Conservation (phyloP, 2,888 invertebrate genomes). For the Chymomyza caudatula region DNA sequence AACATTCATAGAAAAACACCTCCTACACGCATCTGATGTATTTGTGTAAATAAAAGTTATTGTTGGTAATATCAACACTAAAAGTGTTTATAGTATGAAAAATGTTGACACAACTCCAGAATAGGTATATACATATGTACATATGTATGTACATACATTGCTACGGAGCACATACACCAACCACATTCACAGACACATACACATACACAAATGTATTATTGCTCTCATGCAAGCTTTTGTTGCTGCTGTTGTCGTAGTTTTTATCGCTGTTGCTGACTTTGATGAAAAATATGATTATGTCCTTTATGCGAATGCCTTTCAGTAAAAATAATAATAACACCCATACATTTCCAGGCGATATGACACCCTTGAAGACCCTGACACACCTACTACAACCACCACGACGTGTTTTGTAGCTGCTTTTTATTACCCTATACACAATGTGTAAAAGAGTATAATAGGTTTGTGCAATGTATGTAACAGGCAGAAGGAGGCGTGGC, state of each 20-base stretch:
- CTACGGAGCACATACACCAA: not conserved
- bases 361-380: constrained; percentile 11
- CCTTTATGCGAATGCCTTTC: constrained; percentile 71
- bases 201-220: constrained; percentile 41
- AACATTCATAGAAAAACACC: not conserved
- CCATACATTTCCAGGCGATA: not conserved
- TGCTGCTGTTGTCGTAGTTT: constrained; percentile 46
- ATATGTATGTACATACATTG: not conserved
- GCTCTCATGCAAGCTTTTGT: constrained; percentile 34
- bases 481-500: no score
- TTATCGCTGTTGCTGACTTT: constrained; percentile 62
- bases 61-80: constrained; percentile 71
- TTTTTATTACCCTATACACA: no score
- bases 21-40: constrained; percentile 2
- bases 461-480: no score
- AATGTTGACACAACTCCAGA: constrained; percentile 71
- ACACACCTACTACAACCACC: not conserved
- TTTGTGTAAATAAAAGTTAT: constrained; percentile 57
- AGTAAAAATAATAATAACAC: constrained; percentile 69
- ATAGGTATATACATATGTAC: constrained; percentile 53
- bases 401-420: constrained; percentile 9
- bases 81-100: constrained; percentile 71
- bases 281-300: constrained; percentile 71
- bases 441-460: no score
- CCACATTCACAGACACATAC: constrained; percentile 2